Evolutionary conservation across 2,888 invertebrate species (phyloP).

Genomic region (Pristionchus arcanus): DNA sequence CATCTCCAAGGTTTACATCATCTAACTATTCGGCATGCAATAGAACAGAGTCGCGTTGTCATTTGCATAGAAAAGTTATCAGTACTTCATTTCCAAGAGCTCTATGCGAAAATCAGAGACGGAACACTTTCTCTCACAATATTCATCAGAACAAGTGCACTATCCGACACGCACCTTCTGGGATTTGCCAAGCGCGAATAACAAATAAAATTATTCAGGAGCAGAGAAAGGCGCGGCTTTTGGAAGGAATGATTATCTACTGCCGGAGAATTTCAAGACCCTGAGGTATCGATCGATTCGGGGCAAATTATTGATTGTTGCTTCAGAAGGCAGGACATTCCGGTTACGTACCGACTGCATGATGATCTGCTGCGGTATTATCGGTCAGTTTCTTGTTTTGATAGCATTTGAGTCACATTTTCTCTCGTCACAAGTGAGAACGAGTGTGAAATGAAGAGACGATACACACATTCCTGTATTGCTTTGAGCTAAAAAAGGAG

Average conservation of each 20-base stretch:
- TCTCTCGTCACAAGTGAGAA: too few relatives aligned
- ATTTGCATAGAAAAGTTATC: too few relatives aligned
- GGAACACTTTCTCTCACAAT: too few relatives aligned
- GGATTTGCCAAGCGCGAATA: not conserved
- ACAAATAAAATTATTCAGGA: not conserved
- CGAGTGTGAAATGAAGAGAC: too few relatives aligned
- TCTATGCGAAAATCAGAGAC: too few relatives aligned
- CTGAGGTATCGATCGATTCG: slow-evolving; percentile 27
- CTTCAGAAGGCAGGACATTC: slow-evolving; percentile 73
- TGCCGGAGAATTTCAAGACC: slow-evolving; percentile 74
- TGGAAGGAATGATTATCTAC: slow-evolving; percentile 72
- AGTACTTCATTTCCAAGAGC: too few relatives aligned
- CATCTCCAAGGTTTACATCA: too few relatives aligned
- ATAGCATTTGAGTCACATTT: too few relatives aligned
- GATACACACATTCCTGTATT: too few relatives aligned
- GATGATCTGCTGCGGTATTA: slow-evolving; percentile 76
- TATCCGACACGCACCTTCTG: not conserved
- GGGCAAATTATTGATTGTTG: slow-evolving; percentile 52
- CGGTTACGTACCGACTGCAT: slow-evolving; percentile 77
- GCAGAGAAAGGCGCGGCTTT: slow-evolving; percentile 64
- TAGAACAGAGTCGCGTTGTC: too few relatives aligned
- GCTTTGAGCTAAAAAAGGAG: not conserved
- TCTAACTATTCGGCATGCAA: too few relatives aligned
- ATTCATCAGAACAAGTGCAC: not conserved
- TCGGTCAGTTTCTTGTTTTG: slow-evolving; percentile 56